Evolutionary conservation across 37 sponge, comb jelly and placozoan genomes (phyloP).

Genomic region (Spongilla lacustris): DNA sequence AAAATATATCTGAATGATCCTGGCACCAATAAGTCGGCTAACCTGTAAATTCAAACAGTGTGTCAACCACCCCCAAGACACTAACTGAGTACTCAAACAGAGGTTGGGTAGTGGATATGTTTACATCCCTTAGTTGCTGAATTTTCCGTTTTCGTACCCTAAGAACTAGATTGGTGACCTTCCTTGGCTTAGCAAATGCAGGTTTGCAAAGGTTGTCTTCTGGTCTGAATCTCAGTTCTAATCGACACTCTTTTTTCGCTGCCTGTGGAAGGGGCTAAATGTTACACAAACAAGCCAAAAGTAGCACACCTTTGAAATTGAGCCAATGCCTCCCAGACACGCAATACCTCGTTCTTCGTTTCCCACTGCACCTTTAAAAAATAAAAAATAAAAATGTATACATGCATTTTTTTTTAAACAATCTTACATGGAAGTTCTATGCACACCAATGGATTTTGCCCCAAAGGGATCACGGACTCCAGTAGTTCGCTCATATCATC

Average conservation of each 20-base stretch:
- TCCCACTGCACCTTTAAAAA: conserved; percentile 54
- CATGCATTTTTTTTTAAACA: background rate
- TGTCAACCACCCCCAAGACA: conserved; percentile 54
- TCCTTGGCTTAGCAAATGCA: conserved; percentile 3
- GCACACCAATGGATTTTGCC: background rate
- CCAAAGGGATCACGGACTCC: background rate
- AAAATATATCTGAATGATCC: too few species aligned
- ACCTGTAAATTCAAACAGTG: conserved; percentile 68
- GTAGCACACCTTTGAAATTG: conserved; percentile 41
- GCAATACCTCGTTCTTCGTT: conserved; percentile 55
- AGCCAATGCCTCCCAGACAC: conserved; percentile 46
- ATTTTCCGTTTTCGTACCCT: conserved; percentile 16
- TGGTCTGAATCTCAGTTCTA: conserved; percentile 68
- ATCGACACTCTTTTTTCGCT: background rate
- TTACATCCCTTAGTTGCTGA: background rate
- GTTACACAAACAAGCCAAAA: background rate
- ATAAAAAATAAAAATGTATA: background rate
- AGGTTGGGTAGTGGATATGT: background rate
- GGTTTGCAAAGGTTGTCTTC: conserved; percentile 68
- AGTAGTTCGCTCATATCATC: background rate
- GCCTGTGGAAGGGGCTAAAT: conserved; percentile 8
- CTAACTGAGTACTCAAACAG: conserved; percentile 35
- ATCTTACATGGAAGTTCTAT: background rate
- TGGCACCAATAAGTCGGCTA: too few species aligned
- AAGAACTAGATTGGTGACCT: conserved; percentile 32